These are phyloP conservation scores for Bos indicus DNA, from an alignment of 2,113 vertebrate genomes.

Conservation along the genomic window DNA sequence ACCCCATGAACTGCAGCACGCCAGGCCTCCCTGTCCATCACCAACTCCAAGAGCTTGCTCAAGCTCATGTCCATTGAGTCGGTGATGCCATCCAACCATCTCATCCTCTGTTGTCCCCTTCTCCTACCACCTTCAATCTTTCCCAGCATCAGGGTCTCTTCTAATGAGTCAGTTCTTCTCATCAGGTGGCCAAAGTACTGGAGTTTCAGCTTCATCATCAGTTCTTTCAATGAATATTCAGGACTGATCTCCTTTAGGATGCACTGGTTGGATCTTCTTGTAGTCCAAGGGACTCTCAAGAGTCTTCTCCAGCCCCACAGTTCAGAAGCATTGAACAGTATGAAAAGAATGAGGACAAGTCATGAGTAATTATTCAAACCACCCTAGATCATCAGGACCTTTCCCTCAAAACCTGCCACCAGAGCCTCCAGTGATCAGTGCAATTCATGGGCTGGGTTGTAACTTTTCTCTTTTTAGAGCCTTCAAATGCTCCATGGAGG, in stretches of 20 bases:
- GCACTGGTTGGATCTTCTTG: background rate
- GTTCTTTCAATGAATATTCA: background rate
- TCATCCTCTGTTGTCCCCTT: background rate
- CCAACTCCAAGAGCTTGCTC: fast-evolving
- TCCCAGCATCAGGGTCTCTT: background rate
- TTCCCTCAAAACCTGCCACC: background rate
- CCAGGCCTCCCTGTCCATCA: background rate
- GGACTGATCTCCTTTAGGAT: background rate
- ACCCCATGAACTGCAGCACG: background rate
- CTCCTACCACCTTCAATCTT: background rate
- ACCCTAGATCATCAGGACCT: background rate
- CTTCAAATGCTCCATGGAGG: background rate
- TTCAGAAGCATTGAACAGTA: background rate
- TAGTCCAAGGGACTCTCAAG: background rate
- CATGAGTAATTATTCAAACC: background rate
- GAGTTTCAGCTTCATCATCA: background rate
- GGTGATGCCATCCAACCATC: background rate
- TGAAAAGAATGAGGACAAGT: background rate
- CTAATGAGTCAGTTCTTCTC: background rate
- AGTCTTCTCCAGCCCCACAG: background rate
- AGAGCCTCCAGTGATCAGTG: background rate
- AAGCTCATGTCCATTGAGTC: fast-evolving
- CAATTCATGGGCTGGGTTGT: background rate
- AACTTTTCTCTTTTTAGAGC: background rate
- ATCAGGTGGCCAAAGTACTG: background rate